phyloP scores from a whole-genome alignment of 2,113 vertebrate species.

The Axis porcinus region DNA sequence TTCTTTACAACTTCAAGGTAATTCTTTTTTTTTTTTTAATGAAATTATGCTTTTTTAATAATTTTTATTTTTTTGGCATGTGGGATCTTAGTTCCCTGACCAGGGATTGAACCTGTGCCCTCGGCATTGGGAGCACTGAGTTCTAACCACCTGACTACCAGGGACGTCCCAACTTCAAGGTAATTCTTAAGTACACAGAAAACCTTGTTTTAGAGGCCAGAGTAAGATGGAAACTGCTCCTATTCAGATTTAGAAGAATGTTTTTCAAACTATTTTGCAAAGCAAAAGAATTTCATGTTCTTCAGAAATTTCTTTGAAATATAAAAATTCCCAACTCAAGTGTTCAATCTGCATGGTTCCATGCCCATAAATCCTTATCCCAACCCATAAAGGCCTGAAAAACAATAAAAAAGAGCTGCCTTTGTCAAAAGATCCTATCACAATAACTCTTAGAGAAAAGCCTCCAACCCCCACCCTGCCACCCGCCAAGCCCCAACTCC shows the following conservation, averaged over 20 bases:
- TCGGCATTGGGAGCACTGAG: no score
- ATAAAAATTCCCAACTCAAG: not conserved
- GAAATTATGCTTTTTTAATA: no score
- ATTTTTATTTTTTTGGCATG: no score
- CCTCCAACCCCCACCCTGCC: not conserved
- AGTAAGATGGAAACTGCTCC: not conserved
- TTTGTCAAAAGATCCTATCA: constrained; percentile 31
- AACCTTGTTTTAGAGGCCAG: not conserved
- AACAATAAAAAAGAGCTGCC: constrained; percentile 35
- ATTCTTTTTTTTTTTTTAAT: no score
- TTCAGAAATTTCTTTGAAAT: constrained; percentile 36
- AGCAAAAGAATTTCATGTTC: not conserved
- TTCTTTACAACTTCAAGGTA: not conserved
- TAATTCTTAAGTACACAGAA: not conserved
- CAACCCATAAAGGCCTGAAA: not conserved
- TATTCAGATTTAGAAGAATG: not conserved
- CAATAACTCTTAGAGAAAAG: constrained; percentile 10
- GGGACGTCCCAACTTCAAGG: not conserved
- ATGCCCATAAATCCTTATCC: not conserved
- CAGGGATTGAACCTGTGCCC: no score
- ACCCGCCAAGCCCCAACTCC: not conserved
- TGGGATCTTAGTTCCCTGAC: no score
- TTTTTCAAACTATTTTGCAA: constrained; percentile 16
- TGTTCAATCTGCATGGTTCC: not conserved
- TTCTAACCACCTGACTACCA: no score